Percentiles rank a stretch among this genome's conserved stretches.
These are phyloP conservation scores for Dinocampus coccinellae DNA, from an alignment of 2,888 invertebrate genomes.

Conservation along the genomic window DNA sequence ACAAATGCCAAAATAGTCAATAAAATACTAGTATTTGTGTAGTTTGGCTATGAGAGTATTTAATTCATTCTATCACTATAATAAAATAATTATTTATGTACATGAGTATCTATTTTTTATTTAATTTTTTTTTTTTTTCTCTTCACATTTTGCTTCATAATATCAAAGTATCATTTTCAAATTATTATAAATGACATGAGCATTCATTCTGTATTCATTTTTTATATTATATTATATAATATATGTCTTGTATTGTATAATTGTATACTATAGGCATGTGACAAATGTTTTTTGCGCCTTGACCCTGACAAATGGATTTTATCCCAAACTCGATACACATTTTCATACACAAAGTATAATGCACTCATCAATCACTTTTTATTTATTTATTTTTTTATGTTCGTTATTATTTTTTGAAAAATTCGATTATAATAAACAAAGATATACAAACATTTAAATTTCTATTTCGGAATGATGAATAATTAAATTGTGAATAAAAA, in stretches of 20 bases:
- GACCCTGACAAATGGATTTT: slow-evolving; percentile 25
- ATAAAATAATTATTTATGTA: too few species aligned
- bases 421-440: too few species aligned
- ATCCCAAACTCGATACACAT: not conserved
- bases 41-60: too few species aligned
- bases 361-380: not conserved
- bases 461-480: too few species aligned
- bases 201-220: not conserved
- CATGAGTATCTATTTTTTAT: not conserved
- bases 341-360: not conserved
- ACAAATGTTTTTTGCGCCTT: slow-evolving; percentile 15
- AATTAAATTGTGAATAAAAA: too few species aligned
- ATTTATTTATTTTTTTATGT: not conserved
- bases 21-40: too few species aligned
- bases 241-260: not conserved
- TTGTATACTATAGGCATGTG: not conserved
- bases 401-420: not conserved
- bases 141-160: not conserved
- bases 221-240: not conserved
- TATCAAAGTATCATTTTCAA: slow-evolving; percentile 8
- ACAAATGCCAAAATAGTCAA: too few species aligned
- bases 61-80: too few species aligned
- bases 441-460: too few species aligned
- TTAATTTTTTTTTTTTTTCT: not conserved
- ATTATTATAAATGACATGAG: not conserved